A percentile compares a stretch with the other conserved stretches of the same genome.
These are phyloP conservation scores for Melanargia galathea DNA, from an alignment of 2,888 invertebrate genomes.

Conservation along the genomic window DNA sequence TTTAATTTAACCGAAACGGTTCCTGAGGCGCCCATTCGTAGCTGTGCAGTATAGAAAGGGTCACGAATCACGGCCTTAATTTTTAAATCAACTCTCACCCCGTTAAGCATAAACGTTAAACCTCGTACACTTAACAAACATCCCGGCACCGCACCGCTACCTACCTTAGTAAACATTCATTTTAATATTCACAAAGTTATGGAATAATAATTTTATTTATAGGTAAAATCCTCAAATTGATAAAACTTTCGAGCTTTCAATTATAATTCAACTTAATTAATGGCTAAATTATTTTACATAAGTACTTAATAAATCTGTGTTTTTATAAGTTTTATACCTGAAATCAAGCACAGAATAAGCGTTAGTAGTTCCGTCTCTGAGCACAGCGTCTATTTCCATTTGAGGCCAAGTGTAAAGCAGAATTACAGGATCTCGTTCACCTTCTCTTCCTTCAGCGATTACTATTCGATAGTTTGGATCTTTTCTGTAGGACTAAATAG, in stretches of 20 bases:
- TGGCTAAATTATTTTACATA: background rate
- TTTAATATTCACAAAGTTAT: too few species aligned
- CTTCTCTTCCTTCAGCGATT: conserved; percentile 86
- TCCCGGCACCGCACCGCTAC: too few species aligned
- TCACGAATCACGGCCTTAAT: too few species aligned
- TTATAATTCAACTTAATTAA: background rate
- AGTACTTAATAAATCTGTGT: background rate
- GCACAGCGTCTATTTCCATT: conserved; percentile 87
- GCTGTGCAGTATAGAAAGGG: too few species aligned
- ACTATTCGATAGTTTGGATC: conserved; percentile 85
- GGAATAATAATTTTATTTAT: background rate
- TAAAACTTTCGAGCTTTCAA: background rate
- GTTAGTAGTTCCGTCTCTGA: conserved; percentile 88
- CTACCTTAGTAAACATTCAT: too few species aligned
- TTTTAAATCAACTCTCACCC: too few species aligned
- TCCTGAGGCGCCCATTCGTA: too few species aligned
- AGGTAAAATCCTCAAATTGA: background rate
- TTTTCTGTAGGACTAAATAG: conserved; percentile 64
- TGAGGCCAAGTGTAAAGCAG: conserved; percentile 92
- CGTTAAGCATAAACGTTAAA: too few species aligned
- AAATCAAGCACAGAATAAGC: conserved; percentile 89
- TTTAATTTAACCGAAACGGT: too few species aligned
- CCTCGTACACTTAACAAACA: too few species aligned
- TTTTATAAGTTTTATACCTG: conserved; percentile 73
- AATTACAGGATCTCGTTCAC: conserved; percentile 85